Evolutionary conservation across 2,797 vertebrate species (phyloP).

Genomic region (Cyprinodon diabolis): DNA sequence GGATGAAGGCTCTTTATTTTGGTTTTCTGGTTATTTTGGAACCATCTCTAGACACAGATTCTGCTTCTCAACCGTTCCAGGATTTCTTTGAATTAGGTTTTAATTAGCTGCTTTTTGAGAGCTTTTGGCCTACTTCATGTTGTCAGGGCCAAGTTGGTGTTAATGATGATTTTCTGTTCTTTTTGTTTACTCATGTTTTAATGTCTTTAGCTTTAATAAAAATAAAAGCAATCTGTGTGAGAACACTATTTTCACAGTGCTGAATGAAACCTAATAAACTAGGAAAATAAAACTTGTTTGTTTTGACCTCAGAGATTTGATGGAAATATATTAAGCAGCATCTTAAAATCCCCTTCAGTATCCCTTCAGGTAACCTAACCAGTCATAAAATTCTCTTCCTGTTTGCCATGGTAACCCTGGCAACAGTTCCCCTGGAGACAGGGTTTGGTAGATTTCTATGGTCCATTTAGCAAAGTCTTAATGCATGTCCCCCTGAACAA

Average conservation of each 20-base stretch:
- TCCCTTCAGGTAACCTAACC: conserved; percentile 63
- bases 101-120: not conserved
- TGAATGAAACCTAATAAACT: not conserved
- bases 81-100: not conserved
- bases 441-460: conserved; percentile 65
- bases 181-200: not conserved
- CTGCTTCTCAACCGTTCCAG: not conserved
- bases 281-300: not conserved
- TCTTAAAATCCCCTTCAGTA: conserved; percentile 33
- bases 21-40: not conserved
- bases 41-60: not conserved
- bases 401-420: conserved; percentile 67
- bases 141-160: not conserved
- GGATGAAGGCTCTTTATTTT: not conserved
- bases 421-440: conserved; percentile 66
- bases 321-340: conserved; percentile 24
- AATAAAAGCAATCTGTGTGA: too few species aligned
- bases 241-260: not conserved
- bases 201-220: not conserved
- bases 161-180: not conserved
- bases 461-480: conserved; percentile 64
- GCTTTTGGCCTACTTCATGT: not conserved
- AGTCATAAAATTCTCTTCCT: conserved; percentile 61
- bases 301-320: conserved; percentile 23
- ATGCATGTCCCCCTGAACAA: conserved; percentile 48